Evolutionary conservation across 2,797 vertebrate genomes (phyloP), one percentile per base, ranked within the genome.

Genomic region (Crocodylus rhombifer): DNA sequence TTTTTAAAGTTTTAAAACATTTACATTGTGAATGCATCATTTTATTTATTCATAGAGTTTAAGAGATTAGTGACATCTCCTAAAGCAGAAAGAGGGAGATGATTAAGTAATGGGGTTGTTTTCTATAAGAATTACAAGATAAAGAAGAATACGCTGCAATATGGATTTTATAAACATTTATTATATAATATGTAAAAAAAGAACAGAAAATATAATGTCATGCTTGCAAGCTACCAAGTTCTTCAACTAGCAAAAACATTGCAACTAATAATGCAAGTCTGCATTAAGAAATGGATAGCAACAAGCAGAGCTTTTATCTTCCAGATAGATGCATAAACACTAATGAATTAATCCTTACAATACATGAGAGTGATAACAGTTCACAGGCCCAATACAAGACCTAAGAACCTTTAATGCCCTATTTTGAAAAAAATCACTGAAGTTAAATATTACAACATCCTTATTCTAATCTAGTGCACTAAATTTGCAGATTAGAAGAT

Each of bases 41-140:
- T 95, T 97, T 97, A 97, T 74, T 97, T 98, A 97, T 97, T 97
- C 94, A 97, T 95, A 56, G 87, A 95, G 69, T 96, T 97, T 94
- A 97, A 96, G 82, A 94, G 67, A 97, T 97, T 96, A 74, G 97
- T 94, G 89, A 94, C 71, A 96, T 93, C n/a, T 95, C 88, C 65
- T 93, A 95, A 93, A 97, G 86, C 63, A 95, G 63, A 94, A 89
- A 95, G 91, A 76, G 73, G 94, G 75, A 95, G 77, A 94, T 91
- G 57, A 97, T 91, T 97, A 96, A 97, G 65, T 95, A 96, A 97
- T 60, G 80, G 23, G 33, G 56, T 90, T 97, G 89, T 84, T 97
- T 97, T 95, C 91, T 87, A 93, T 69, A 95, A 90, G 97, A 94
- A 96, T 91, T 95, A 94, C 33, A 62, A 91, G 69, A 94, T 7